Conservation (phyloP, 2,113 vertebrate genomes). For the Pogonocichla stellata region DNA sequence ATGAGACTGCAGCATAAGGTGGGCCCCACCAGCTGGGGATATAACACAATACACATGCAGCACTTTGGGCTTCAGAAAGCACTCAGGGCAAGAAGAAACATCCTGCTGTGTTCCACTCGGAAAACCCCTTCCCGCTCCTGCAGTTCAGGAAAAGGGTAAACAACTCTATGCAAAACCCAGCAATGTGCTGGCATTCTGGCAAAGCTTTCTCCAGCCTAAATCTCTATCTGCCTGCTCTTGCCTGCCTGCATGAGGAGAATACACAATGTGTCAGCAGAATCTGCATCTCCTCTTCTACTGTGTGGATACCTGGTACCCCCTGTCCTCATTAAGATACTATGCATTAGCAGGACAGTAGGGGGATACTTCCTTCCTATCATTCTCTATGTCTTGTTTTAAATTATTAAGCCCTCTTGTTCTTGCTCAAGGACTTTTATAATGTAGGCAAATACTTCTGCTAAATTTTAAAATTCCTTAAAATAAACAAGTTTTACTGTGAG, state of each 20-base stretch:
- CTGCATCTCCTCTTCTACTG: neutral
- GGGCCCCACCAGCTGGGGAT: neutral
- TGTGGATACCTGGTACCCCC: neutral
- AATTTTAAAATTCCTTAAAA: neutral
- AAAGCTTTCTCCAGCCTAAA: neutral
- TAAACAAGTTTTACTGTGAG: neutral
- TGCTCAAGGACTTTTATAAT: neutral
- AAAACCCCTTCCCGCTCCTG: neutral
- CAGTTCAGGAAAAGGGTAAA: neutral
- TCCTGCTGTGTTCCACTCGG: neutral
- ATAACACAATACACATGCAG: neutral
- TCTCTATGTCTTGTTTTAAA: neutral
- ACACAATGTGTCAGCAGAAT: neutral
- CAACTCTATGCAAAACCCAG: neutral
- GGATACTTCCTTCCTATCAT: neutral
- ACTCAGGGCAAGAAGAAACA: neutral
- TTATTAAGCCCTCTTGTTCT: neutral
- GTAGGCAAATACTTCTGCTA: neutral
- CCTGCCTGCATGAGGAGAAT: neutral
- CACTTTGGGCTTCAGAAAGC: neutral
- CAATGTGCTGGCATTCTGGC: neutral
- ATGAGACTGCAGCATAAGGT: neutral
- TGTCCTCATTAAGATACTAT: neutral
- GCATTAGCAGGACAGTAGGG: neutral
- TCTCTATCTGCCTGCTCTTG: constrained; percentile 4